phyloP scores from a whole-genome alignment of 1,140 invertebrate species.

The Chrysopa pallens region DNA sequence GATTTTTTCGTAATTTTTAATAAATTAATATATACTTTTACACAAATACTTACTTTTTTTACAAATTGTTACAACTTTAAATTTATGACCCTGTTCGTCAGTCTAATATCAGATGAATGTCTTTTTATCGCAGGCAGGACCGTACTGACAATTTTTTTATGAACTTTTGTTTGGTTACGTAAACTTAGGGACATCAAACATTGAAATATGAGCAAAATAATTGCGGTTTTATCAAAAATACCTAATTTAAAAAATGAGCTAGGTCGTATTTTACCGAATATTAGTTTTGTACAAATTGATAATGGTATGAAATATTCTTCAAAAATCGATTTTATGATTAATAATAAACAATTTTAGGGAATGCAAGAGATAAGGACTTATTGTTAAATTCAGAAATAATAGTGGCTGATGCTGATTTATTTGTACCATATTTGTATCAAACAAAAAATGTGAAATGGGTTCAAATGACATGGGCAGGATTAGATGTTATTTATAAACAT shows the following conservation, averaged over 20 bases:
- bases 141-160: too few species aligned
- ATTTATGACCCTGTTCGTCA: too few species aligned
- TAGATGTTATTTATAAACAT: slow-evolving; percentile 14
- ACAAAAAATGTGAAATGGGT: slow-evolving; percentile 25
- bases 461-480: slow-evolving; percentile 29
- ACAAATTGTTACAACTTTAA: too few species aligned
- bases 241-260: slow-evolving; percentile 17
- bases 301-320: slow-evolving; percentile 1
- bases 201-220: slow-evolving; percentile 8
- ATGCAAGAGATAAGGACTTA: slow-evolving; percentile 7
- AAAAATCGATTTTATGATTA: neutral
- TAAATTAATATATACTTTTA: neutral
- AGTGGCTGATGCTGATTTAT: slow-evolving; percentile 23
- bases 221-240: slow-evolving; percentile 17
- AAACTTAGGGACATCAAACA: neutral
- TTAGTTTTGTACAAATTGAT: slow-evolving; percentile 12
- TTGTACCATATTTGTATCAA: slow-evolving; percentile 19
- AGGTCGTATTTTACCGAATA: slow-evolving; percentile 12
- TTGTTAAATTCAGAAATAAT: slow-evolving; percentile 21
- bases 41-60: too few species aligned
- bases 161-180: too few species aligned
- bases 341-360: neutral
- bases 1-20: neutral
- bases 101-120: too few species aligned
- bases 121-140: too few species aligned